Percentiles rank a stretch among this genome's conserved stretches.
phyloP scores from a whole-genome alignment of 1,140 invertebrate species.

The Drosophila sulfurigaster region DNA sequence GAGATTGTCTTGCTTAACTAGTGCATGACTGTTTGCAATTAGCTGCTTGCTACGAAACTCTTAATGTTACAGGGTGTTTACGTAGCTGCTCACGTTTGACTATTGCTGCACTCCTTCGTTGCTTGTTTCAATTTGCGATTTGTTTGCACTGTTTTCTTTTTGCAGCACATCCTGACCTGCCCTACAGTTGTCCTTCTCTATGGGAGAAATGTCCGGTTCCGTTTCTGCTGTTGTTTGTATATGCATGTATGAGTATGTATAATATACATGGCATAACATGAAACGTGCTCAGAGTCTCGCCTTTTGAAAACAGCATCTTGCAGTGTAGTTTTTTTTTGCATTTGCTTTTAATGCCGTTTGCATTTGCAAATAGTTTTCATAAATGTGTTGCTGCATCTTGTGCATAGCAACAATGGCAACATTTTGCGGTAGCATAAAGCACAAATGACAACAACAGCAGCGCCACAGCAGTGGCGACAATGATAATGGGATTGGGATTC shows the following conservation, averaged over 20 bases:
- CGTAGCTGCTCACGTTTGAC: background rate
- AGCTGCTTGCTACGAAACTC: background rate
- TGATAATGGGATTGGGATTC: constrained; percentile 29
- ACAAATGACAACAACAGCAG: constrained; percentile 28
- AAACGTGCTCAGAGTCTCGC: constrained; percentile 38
- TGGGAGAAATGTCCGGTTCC: constrained; percentile 20
- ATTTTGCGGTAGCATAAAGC: constrained; percentile 49
- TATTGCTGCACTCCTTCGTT: background rate
- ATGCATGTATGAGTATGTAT: background rate
- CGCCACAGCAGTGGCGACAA: constrained; percentile 26
- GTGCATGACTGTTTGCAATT: background rate
- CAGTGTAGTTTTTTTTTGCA: constrained; percentile 32
- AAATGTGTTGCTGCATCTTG: constrained; percentile 43
- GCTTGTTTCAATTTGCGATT: constrained; percentile 71
- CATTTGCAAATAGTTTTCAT: constrained; percentile 74
- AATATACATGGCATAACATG: constrained; percentile 11
- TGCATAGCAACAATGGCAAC: constrained; percentile 17
- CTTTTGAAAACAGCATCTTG: constrained; percentile 48
- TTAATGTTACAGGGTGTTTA: constrained; percentile 4
- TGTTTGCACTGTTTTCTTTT: constrained; percentile 50
- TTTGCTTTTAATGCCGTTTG: constrained; percentile 69
- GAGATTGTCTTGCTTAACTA: background rate
- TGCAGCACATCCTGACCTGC: constrained; percentile 20
- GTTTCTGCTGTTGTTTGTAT: constrained; percentile 20
- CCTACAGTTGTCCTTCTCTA: constrained; percentile 19